Evolutionary conservation across 2,797 vertebrate genomes (phyloP).

Genomic region (Ispidina picta): DNA sequence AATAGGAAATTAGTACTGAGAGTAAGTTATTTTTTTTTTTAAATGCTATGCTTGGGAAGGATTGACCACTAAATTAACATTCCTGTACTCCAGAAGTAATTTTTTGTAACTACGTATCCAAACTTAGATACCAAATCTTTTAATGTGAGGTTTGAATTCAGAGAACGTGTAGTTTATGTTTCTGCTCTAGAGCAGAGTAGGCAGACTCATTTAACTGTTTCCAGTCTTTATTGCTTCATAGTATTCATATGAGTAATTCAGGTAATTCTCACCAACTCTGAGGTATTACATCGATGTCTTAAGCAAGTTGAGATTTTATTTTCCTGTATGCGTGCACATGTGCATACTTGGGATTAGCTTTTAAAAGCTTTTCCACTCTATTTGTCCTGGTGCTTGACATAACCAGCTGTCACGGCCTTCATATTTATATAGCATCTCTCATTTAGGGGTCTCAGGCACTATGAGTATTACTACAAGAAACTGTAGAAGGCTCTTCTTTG

Average conservation of each 20-base stretch:
- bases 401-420: not conserved
- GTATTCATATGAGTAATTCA: not conserved
- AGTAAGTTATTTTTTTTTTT: not conserved
- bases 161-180: not conserved
- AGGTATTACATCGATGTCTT: not conserved
- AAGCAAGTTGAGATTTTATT: not conserved
- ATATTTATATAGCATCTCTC: not conserved
- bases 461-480: not conserved
- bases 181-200: not conserved
- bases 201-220: not conserved
- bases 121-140: not conserved
- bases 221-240: not conserved
- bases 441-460: not conserved
- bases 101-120: not conserved
- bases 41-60: not conserved
- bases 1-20: not conserved
- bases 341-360: not conserved
- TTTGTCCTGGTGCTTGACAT: not conserved
- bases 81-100: not conserved
- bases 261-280: not conserved
- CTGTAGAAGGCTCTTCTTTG: not conserved
- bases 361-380: not conserved
- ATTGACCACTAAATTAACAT: not conserved
- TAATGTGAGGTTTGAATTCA: not conserved
- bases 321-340: accelerated